Evolutionary conservation across 1,140 invertebrate genomes (phyloP).

Genomic region (Tetramorium alpestre): DNA sequence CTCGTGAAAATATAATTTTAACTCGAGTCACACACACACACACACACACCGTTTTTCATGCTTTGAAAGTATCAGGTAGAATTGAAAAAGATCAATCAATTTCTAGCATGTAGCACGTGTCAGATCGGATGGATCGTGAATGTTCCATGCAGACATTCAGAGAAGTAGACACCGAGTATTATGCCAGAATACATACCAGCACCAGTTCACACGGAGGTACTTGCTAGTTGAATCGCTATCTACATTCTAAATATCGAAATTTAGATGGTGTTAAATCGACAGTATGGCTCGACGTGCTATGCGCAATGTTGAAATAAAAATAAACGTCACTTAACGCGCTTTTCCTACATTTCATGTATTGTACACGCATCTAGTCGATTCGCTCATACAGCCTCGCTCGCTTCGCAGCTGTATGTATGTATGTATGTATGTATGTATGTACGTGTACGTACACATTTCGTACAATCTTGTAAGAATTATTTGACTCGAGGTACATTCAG

Average conservation of each 20-base stretch:
- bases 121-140: constrained; percentile 8
- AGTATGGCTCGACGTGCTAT: constrained; percentile 35
- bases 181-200: constrained; percentile 44
- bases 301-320: constrained; percentile 44
- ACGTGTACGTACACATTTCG: no score
- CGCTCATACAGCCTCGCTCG: constrained; percentile 2
- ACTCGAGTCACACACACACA: not conserved
- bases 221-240: constrained; percentile 13
- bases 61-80: not conserved
- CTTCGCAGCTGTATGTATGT: not conserved
- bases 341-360: constrained; percentile 24
- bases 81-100: not conserved
- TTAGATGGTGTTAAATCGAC: constrained; percentile 12
- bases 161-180: constrained; percentile 35
- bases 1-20: not conserved
- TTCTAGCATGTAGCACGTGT: not conserved
- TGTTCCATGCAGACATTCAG: constrained; percentile 1
- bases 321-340: constrained; percentile 59
- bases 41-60: not conserved
- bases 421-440: not conserved
- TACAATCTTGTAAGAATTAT: not conserved
- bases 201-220: constrained; percentile 58
- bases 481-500: not conserved
- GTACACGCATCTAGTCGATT: constrained; percentile 16
- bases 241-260: constrained; percentile 59